Conservation (phyloP, 2,888 invertebrate genomes). For the Drosophila algonquin region DNA sequence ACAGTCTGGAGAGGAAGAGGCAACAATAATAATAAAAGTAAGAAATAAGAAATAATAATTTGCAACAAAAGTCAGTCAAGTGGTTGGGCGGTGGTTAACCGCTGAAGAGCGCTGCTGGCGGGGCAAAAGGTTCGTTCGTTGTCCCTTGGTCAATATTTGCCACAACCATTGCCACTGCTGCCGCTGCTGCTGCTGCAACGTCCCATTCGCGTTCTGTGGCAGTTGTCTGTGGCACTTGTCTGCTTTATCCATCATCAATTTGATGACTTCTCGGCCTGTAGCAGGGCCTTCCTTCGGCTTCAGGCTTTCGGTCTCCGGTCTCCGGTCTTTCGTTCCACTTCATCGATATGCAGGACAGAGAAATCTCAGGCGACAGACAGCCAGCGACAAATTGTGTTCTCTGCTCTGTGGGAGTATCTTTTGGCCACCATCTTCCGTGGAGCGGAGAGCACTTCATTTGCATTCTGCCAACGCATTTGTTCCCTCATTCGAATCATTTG, state of each 20-base stretch:
- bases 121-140: conserved; percentile 9
- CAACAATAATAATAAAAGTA: conserved; percentile 42
- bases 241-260: conserved; percentile 15
- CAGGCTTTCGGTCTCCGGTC: too few species aligned
- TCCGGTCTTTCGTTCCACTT: conserved; percentile 11
- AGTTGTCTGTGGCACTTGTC: conserved; percentile 15
- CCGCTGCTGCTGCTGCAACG: not conserved
- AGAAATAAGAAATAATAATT: conserved; percentile 65
- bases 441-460: conserved; percentile 56
- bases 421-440: conserved; percentile 41
- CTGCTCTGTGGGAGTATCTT: conserved; percentile 8
- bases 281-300: not conserved
- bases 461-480: conserved; percentile 45
- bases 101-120: conserved; percentile 3
- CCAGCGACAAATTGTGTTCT: conserved; percentile 7
- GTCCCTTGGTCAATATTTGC: conserved; percentile 66
- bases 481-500: conserved; percentile 26
- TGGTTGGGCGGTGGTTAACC: conserved; percentile 54
- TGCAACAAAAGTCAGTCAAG: conserved; percentile 76
- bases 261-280: conserved; percentile 21
- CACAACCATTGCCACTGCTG: conserved; percentile 11
- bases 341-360: conserved; percentile 65
- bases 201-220: conserved; percentile 9
- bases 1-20: conserved; percentile 8
- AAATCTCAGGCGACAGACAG: conserved; percentile 42